A percentile compares a stretch with the other conserved stretches of the same genome.
These are phyloP conservation scores for Leptobrachium leishanense DNA, from an alignment of 2,113 vertebrate genomes.

Conservation along the genomic window DNA sequence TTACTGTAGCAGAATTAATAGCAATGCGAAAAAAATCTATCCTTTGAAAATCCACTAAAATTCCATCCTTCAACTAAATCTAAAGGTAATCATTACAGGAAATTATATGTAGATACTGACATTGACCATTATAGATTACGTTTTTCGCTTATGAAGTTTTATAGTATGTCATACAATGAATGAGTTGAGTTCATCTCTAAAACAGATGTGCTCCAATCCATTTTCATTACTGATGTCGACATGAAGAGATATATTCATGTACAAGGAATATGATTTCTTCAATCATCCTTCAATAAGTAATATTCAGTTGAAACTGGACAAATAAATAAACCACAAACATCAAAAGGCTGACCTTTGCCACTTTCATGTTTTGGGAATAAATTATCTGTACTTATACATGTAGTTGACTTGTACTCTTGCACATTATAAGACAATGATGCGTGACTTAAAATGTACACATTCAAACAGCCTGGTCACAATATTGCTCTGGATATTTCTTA, in stretches of 20 bases:
- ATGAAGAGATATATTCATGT: conserved; percentile 53
- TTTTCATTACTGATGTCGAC: conserved; percentile 48
- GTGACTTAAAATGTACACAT: no score
- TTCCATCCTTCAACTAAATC: no score
- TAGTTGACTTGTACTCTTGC: no score
- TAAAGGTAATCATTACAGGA: no score
- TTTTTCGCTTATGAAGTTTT: no score
- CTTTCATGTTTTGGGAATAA: conserved; percentile 1
- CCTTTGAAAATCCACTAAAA: no score
- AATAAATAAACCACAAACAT: conserved; percentile 9
- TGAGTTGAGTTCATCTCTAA: conserved; percentile 45
- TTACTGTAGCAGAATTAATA: not conserved
- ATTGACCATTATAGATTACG: not conserved
- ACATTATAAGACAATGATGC: no score
- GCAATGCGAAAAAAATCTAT: not conserved
- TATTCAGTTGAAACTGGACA: conserved; percentile 26
- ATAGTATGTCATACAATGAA: not conserved
- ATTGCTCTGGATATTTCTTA: no score
- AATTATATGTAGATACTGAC: no score
- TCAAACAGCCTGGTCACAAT: no score
- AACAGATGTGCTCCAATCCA: conserved; percentile 54
- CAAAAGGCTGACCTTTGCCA: conserved; percentile 16
- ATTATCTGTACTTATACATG: not conserved
- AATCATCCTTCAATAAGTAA: conserved; percentile 36
- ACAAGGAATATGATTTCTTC: conserved; percentile 53